Evolutionary conservation across 2,888 invertebrate genomes (phyloP).

Genomic region (Hofmannophila pseudospretella): DNA sequence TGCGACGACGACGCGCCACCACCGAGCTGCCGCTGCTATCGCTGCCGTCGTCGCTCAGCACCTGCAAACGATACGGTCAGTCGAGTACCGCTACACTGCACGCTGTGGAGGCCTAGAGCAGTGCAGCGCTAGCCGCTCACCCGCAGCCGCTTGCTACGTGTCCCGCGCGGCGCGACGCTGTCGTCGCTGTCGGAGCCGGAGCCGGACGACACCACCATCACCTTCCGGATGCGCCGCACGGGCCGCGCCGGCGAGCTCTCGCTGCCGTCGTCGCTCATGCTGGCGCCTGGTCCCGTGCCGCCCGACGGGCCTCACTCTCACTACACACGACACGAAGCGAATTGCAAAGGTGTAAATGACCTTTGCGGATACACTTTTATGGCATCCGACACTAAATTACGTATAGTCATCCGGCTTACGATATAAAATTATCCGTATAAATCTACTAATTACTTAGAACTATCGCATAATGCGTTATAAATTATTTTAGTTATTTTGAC

Average conservation of each 20-base stretch:
- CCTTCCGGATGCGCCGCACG: conserved; percentile 56
- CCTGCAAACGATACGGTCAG: too few relatives aligned
- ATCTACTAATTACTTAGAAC: conserved; percentile 25
- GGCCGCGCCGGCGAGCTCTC: conserved; percentile 50
- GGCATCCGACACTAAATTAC: conserved; percentile 32
- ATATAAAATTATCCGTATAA: conserved; percentile 32
- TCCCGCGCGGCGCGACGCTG: conserved; percentile 49
- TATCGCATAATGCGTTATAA: conserved; percentile 43
- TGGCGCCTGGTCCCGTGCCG: conserved; percentile 32
- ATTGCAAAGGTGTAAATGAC: conserved; percentile 66
- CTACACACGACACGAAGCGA: conserved; percentile 61
- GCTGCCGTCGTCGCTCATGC: conserved; percentile 63
- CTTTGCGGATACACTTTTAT: conserved; percentile 41
- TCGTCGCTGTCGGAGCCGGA: conserved; percentile 68
- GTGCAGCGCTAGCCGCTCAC: conserved; percentile 37
- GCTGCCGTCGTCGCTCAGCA: conserved; percentile 69
- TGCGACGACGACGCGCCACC: conserved; percentile 45
- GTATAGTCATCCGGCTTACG: conserved; percentile 44
- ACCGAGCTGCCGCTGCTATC: conserved; percentile 62
- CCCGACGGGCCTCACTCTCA: conserved; percentile 28
- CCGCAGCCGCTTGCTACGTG: conserved; percentile 68
- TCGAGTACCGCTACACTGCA: too few relatives aligned
- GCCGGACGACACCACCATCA: conserved; percentile 50
- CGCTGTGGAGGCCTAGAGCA: not conserved
- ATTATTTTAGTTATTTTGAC: conserved; percentile 67